Percentiles rank a stretch among this genome's conserved stretches.
These are phyloP conservation scores for Tenrec ecaudatus DNA, from an alignment of 2,113 vertebrate species.

Conservation along the genomic window DNA sequence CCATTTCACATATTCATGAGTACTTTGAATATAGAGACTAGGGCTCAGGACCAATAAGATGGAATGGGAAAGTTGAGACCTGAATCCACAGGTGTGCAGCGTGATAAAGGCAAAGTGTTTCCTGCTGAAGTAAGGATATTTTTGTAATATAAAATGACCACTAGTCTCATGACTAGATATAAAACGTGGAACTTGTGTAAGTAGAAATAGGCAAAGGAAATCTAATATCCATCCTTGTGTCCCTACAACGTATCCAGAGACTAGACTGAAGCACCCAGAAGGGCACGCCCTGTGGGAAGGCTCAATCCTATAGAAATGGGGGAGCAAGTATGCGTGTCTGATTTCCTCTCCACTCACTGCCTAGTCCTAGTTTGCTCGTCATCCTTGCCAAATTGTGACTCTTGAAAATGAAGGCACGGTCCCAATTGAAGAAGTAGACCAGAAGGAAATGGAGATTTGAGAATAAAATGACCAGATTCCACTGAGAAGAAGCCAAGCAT, in stretches of 20 bases:
- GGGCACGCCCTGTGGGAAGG: neutral
- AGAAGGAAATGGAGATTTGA: neutral
- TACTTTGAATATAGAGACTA: too few relatives aligned
- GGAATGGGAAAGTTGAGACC: neutral
- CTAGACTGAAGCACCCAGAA: rapidly evolving
- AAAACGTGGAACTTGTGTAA: neutral
- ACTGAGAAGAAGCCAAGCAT: too few relatives aligned
- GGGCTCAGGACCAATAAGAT: neutral
- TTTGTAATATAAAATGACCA: neutral
- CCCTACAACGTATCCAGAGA: neutral
- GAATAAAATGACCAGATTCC: too few relatives aligned
- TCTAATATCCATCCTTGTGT: neutral
- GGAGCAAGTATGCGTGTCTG: neutral
- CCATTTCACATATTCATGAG: neutral
- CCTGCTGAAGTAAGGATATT: neutral
- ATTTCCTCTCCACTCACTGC: too few relatives aligned
- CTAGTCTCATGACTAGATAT: neutral
- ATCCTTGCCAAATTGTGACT: too few relatives aligned
- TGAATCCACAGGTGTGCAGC: neutral
- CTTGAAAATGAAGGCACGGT: neutral
- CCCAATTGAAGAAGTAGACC: neutral
- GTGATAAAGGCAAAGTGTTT: neutral
- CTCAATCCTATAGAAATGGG: neutral
- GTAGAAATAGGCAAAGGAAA: neutral
- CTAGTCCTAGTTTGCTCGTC: neutral